These are phyloP conservation scores for Alloscopus bannaensis DNA, from an alignment of 2,888 invertebrate genomes.

Conservation along the genomic window DNA sequence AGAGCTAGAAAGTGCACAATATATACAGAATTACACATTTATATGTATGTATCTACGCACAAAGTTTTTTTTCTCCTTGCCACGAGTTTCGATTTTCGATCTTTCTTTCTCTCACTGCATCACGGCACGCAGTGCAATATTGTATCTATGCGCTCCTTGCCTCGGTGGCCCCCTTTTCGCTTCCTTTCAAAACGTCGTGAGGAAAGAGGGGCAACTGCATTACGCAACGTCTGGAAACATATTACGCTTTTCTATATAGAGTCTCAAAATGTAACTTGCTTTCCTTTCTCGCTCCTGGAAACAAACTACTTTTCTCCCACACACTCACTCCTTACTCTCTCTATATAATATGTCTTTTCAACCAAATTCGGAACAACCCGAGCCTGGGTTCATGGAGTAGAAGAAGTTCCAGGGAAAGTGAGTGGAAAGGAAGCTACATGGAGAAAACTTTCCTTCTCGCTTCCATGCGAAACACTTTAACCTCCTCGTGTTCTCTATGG, in stretches of 20 bases:
- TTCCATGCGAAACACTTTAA: neutral
- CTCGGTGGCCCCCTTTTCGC: constrained; percentile 63
- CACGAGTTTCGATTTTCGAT: constrained; percentile 62
- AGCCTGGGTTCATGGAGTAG: no score
- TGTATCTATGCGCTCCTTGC: constrained; percentile 16
- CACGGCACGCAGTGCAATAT: constrained; percentile 44
- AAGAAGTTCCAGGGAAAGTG: no score
- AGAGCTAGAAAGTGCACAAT: neutral
- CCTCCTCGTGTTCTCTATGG: constrained; percentile 5
- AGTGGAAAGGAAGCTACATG: no score
- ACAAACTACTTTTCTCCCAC: constrained; percentile 28
- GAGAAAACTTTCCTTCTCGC: no score
- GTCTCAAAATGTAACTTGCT: constrained; percentile 40
- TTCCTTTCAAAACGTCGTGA: constrained; percentile 37
- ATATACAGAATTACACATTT: neutral
- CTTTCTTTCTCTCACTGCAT: constrained; percentile 48
- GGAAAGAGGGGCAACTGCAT: constrained; percentile 59
- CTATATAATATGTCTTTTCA: constrained; percentile 47
- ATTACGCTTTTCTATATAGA: no score
- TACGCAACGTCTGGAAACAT: constrained; percentile 45
- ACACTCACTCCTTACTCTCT: no score
- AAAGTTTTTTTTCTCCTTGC: constrained; percentile 48
- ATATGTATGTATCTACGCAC: constrained; percentile 13
- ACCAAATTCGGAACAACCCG: constrained; percentile 22
- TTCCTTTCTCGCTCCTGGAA: constrained; percentile 31